Conservation (phyloP, 1,140 invertebrate species). For the Microplitis demolitor region DNA sequence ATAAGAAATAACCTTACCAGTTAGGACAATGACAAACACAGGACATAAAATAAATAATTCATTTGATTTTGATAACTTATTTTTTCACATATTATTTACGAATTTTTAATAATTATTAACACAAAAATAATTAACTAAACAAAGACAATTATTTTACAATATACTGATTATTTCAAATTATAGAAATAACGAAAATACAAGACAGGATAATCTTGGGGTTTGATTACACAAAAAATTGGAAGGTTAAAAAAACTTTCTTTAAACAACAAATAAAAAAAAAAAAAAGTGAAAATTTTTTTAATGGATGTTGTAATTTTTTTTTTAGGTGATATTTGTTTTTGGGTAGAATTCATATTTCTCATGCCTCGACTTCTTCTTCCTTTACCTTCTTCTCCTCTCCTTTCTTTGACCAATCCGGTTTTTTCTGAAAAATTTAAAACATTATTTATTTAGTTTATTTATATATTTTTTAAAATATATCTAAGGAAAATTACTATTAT, state of each 20-base stretch:
- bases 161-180: background rate
- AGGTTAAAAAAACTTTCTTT: background rate
- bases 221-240: background rate
- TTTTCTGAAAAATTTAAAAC: conserved; percentile 72
- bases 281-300: background rate
- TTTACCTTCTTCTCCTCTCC: conserved; percentile 88
- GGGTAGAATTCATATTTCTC: conserved; percentile 52
- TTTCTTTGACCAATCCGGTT: conserved; percentile 90
- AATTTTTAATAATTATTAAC: background rate
- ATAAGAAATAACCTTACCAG: no score
- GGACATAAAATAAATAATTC: background rate
- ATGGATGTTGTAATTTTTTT: background rate
- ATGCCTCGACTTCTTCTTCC: conserved; percentile 82
- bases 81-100: background rate
- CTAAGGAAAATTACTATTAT: background rate
- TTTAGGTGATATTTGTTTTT: background rate
- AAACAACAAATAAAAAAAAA: background rate
- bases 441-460: background rate
- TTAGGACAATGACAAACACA: no score
- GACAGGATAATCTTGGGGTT: background rate
- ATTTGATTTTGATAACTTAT: background rate
- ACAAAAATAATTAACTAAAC: background rate
- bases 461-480: background rate
- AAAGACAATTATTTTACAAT: background rate
- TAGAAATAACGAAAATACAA: background rate